Evolutionary conservation across 2,888 invertebrate genomes (phyloP), one percentile per base, ranked within the genome.

Genomic region (Bellardia bayeri): DNA sequence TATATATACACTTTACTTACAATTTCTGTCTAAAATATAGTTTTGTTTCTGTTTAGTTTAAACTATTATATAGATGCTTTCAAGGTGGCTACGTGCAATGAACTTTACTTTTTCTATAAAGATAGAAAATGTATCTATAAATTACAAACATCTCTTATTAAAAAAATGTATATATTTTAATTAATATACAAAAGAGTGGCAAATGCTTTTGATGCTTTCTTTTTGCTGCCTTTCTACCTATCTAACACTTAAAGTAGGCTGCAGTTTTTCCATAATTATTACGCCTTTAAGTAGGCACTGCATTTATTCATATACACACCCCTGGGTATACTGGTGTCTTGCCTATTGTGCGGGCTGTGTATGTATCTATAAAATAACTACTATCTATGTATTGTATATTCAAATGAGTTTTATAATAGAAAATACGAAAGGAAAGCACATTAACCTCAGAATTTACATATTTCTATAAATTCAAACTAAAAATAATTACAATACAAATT

Each of bases 91-190:
- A 30, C 49, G 45, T 61, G 9, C 49, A 82, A 54, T 69, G 63
- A 83, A 82, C 63, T 83, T 76, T 71, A 23, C 3, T 16, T 42
- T 33, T 40, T 16, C 23, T 7, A 40, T 37, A 37, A 8, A 13
- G 13, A 45, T 23, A 40, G 61, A 51, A 6, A 45, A 42, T 33
- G 33, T 8, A 76, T 61, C n/a, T 75, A 63, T 54, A 69, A 76
- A 76, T 45, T 61, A 58, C 2, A 45, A 75, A 42, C 13, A 76
- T 61, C 16, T 30, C 1, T 54, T 54, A 16, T 8, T 8, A n/a
- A 49, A 9, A 64, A 76, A 56, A 56, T 76, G 64, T 75, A 75
- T 82, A 61, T 13, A 33, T 69, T 82, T 61, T 66, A 82, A 82
- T 82, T 82, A 69, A 76, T 69, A 63, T 63, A 61, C 9, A 42